Evolutionary conservation across 1,140 invertebrate genomes (phyloP).

Genomic region (Amphibalanus amphitrite): DNA sequence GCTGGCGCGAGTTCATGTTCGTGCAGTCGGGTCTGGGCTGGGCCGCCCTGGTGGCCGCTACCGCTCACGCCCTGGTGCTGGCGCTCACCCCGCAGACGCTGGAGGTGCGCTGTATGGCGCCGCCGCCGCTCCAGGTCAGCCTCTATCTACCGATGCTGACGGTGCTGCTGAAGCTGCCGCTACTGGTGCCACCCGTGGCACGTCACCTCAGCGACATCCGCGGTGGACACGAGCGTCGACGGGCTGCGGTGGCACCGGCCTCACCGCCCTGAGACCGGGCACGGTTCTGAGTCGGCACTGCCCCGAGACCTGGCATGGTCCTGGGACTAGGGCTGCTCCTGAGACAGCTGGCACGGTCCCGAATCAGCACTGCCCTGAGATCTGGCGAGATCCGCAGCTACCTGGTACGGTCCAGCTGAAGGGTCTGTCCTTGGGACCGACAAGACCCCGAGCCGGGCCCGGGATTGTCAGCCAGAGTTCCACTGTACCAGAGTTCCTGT

Average conservation of each 20-base stretch:
- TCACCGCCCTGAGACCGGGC: too few species aligned
- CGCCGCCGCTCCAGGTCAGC: slow-evolving; percentile 9
- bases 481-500: too few species aligned
- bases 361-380: too few species aligned
- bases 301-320: too few species aligned
- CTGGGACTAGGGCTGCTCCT: too few species aligned
- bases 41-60: slow-evolving; percentile 17
- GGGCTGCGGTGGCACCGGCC: neutral
- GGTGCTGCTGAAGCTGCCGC: slow-evolving; percentile 12
- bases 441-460: too few species aligned
- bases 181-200: slow-evolving; percentile 12
- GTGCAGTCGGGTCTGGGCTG: slow-evolving; percentile 21
- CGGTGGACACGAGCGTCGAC: slow-evolving; percentile 10
- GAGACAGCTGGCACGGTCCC: too few species aligned
- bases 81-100: slow-evolving; percentile 4
- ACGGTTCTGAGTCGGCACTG: too few species aligned
- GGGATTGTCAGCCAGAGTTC: too few species aligned
- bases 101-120: neutral
- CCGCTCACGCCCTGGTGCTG: slow-evolving; percentile 17
- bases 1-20: slow-evolving; percentile 21
- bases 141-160: slow-evolving; percentile 12
- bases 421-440: too few species aligned
- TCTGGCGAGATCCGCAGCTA: too few species aligned
- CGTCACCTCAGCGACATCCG: slow-evolving; percentile 8
- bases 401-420: too few species aligned